A percentile compares a stretch with the other conserved stretches of the same genome.
Conservation (phyloP, 2,113 vertebrate genomes). For the Clarias batrachus region DNA sequence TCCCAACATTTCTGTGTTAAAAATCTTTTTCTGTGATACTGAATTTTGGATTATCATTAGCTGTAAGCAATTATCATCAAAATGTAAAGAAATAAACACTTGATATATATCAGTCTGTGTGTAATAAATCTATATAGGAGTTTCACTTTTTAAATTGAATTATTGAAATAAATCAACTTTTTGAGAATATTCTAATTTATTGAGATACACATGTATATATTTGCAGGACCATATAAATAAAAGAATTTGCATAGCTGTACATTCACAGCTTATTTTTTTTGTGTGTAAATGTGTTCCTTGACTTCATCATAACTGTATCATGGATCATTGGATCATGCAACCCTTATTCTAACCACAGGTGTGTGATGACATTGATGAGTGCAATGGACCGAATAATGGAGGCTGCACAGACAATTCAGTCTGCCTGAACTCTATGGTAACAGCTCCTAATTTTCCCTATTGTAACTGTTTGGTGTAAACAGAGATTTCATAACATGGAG, state of each 20-base stretch:
- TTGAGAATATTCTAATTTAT: too few species aligned
- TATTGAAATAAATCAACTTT: too few species aligned
- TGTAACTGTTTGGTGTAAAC: not conserved
- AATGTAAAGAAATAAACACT: too few species aligned
- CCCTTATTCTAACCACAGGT: slow-evolving; percentile 60
- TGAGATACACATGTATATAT: not conserved
- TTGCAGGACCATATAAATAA: not conserved
- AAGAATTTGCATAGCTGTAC: not conserved
- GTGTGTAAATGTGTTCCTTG: not conserved
- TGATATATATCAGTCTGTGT: too few species aligned
- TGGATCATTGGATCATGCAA: not conserved
- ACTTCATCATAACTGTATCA: not conserved
- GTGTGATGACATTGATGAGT: slow-evolving; percentile 89
- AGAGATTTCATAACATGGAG: not conserved
- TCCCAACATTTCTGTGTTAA: too few species aligned
- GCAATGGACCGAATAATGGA: slow-evolving; percentile 80
- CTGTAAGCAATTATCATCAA: too few species aligned
- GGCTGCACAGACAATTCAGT: slow-evolving; percentile 86
- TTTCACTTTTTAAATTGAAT: too few species aligned
- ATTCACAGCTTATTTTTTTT: not conserved
- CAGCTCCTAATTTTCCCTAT: slow-evolving; percentile 33
- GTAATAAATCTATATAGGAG: too few species aligned
- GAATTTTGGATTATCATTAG: too few species aligned
- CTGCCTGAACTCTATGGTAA: slow-evolving; percentile 92
- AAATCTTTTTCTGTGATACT: too few species aligned